A percentile compares a stretch with the other conserved stretches of the same genome.
These are phyloP conservation scores for Nemapogon koenigi DNA, from an alignment of 2,888 invertebrate species.

Conservation along the genomic window DNA sequence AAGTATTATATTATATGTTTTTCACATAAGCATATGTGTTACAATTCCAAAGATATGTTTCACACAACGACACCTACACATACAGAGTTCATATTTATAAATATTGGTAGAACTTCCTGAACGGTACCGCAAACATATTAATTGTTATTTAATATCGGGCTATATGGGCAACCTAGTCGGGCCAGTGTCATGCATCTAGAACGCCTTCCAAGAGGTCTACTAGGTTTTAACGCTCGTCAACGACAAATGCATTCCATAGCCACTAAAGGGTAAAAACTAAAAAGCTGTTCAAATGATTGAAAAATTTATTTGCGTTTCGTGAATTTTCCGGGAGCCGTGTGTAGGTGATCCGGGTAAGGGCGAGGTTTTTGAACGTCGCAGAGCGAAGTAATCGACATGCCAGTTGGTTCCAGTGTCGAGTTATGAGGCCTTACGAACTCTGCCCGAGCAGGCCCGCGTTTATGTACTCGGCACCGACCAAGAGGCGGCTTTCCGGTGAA, in stretches of 20 bases:
- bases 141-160: slow-evolving; percentile 31
- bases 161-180: slow-evolving; percentile 62
- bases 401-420: slow-evolving; percentile 16
- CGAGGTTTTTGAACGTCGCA: slow-evolving; percentile 32
- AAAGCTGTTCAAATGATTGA: slow-evolving; percentile 43
- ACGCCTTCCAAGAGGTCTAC: slow-evolving; percentile 25
- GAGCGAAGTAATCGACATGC: slow-evolving; percentile 15
- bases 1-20: too few species aligned
- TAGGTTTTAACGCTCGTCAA: slow-evolving; percentile 31
- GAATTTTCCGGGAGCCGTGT: slow-evolving; percentile 48
- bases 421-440: slow-evolving; percentile 45
- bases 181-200: slow-evolving; percentile 50
- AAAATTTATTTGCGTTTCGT: slow-evolving; percentile 55
- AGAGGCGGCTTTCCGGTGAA: slow-evolving; percentile 67
- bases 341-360: slow-evolving; percentile 43
- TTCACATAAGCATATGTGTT: too few species aligned
- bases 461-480: slow-evolving; percentile 70
- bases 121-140: slow-evolving; percentile 38
- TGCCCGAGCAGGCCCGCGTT: slow-evolving; percentile 59
- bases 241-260: slow-evolving; percentile 60
- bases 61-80: too few species aligned
- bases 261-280: slow-evolving; percentile 44
- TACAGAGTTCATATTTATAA: too few species aligned
- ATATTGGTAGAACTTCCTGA: slow-evolving; percentile 57
- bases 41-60: too few species aligned